Percentiles rank a stretch among this genome's conserved stretches.
phyloP scores from a whole-genome alignment of 2,797 vertebrate genomes.

The Neosalanx taihuensis region DNA sequence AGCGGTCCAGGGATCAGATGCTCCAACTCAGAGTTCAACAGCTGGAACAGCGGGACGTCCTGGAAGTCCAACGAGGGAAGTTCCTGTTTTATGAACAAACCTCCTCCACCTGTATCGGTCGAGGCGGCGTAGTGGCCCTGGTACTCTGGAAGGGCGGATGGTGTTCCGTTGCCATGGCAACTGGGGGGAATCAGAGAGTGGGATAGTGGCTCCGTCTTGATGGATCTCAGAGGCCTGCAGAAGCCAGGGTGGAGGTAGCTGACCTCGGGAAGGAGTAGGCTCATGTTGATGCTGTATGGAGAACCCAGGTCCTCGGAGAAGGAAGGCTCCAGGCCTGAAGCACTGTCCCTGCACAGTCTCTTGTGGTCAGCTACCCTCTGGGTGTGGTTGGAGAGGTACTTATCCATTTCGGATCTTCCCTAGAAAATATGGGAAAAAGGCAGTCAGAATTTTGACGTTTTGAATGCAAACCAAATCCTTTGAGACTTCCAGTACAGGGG shows the following conservation, averaged over 20 bases:
- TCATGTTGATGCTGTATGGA: conserved; percentile 97
- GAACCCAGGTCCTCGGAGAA: conserved; percentile 82
- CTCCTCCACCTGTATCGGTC: conserved; percentile 71
- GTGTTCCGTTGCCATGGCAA: conserved; percentile 70
- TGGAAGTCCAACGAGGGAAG: conserved; percentile 85
- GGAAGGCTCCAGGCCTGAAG: conserved; percentile 83
- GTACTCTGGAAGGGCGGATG: conserved; percentile 81
- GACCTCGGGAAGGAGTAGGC: conserved; percentile 89
- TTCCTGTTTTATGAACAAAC: conserved; percentile 92
- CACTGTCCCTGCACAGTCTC: conserved; percentile 82
- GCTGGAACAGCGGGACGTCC: conserved; percentile 89
- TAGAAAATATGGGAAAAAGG: conserved; percentile 51
- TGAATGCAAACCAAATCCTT: neutral
- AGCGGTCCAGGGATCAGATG: conserved; percentile 77
- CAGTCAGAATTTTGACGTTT: neutral
- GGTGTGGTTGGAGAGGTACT: conserved; percentile 81
- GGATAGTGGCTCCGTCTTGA: conserved; percentile 85
- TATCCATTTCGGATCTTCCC: conserved; percentile 91
- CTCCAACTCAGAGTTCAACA: conserved; percentile 91
- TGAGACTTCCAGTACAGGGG: too few relatives aligned
- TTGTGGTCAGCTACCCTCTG: conserved; percentile 78
- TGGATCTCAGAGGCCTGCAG: conserved; percentile 83
- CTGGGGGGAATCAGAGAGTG: conserved; percentile 81
- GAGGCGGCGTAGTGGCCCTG: conserved; percentile 83
- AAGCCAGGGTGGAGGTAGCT: conserved; percentile 88